A percentile compares a stretch with the other conserved stretches of the same genome.
Conservation (phyloP, 2,113 vertebrate species). For the Dinomys branickii region DNA sequence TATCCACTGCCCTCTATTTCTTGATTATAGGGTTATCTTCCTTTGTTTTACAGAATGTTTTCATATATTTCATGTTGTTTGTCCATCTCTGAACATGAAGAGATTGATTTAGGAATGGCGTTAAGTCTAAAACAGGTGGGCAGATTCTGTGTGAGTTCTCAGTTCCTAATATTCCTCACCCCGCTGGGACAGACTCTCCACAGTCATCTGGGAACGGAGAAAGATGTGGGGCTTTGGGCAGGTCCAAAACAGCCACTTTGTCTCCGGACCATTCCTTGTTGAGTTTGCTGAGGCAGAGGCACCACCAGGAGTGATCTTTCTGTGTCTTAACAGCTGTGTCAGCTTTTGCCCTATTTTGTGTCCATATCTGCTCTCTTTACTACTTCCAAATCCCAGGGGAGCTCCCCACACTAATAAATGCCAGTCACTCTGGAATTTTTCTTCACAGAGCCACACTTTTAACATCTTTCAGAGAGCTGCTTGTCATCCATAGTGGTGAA, state of each 20-base stretch:
- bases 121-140: neutral
- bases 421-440: neutral
- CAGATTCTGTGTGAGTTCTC: neutral
- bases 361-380: neutral
- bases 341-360: neutral
- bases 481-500: neutral
- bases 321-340: neutral
- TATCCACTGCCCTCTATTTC: neutral
- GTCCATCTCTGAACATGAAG: neutral
- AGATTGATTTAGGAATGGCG: neutral
- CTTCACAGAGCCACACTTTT: neutral
- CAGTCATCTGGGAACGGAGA: neutral
- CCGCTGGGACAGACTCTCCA: neutral
- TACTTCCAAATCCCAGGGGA: neutral
- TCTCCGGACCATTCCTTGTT: neutral
- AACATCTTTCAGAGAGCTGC: neutral
- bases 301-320: neutral
- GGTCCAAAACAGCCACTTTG: neutral
- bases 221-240: neutral
- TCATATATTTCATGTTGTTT: neutral
- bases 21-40: constrained; percentile 31
- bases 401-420: neutral
- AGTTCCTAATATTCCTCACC: neutral
- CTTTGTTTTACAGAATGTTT: constrained; percentile 9
- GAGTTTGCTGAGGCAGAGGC: neutral